A percentile compares a stretch with the other conserved stretches of the same genome.
These are phyloP conservation scores for Edolisoma coerulescens DNA, from an alignment of 2,113 vertebrate species.

Conservation along the genomic window DNA sequence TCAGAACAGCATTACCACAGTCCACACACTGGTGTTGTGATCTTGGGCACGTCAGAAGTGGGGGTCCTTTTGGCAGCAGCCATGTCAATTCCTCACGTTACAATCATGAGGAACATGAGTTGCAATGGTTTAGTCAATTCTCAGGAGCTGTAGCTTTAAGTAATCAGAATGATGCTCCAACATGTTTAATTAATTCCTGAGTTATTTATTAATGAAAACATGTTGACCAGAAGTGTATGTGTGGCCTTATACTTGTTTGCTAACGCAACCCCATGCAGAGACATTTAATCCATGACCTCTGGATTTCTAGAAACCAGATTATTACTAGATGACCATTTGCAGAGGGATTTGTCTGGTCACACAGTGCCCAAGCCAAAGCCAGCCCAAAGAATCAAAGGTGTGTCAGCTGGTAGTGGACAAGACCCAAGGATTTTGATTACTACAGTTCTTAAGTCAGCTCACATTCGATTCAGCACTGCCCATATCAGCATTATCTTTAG, in stretches of 20 bases:
- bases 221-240: not conserved
- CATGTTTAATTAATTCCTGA: not conserved
- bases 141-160: not conserved
- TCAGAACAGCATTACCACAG: not conserved
- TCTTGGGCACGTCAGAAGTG: rapidly evolving
- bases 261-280: not conserved
- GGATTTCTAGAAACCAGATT: not conserved
- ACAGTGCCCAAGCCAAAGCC: not conserved
- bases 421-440: not conserved
- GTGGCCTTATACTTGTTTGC: not conserved
- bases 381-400: not conserved
- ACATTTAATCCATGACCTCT: not conserved
- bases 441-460: not conserved
- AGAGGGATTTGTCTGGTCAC: not conserved
- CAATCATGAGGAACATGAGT: not conserved
- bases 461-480: not conserved
- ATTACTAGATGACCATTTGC: not conserved
- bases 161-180: not conserved
- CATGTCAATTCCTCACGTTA: rapidly evolving
- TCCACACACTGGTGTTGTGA: not conserved
- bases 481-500: not conserved
- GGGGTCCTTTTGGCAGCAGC: not conserved
- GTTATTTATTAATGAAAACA: not conserved
- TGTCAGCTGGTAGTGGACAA: not conserved
- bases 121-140: not conserved